Base-by-base conservation (phyloP, 2,797 vertebrate species). In the Rhabdomys pumilio region DNA sequence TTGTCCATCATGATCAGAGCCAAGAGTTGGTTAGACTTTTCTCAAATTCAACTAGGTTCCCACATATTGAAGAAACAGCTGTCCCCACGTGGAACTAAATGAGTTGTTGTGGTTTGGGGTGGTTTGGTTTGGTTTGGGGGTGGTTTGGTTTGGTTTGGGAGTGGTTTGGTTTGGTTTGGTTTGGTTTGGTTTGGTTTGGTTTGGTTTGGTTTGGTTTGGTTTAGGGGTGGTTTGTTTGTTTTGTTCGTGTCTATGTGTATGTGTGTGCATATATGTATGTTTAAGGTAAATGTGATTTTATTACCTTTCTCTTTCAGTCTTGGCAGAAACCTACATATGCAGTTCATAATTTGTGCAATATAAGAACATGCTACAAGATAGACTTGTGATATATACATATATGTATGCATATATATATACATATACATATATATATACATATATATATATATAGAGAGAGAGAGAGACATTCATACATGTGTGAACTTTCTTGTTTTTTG, bases 1-100 rank as follows among this genome's bases (percentile, higher is more conserved):
- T 98, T 98, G 99, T 99, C 98, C 98, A 99, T 99, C 99, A 99
- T 98, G 95, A 98, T 95, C 98, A 98, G 97, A 98, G 87, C 82
- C 97, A 98, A 98, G 98, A 98, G 98, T 98, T 99, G 99, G 99
- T 98, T 98, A 98, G 98, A 97, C 97, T 98, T 98, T 97, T 97
- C 96, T 98, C 97, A 96, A 92, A 96, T 94, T 97, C 97, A 96
- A 90, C 67, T 77, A 96, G 86, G 90, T 98, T 98, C 99, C 98
- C 83, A 92, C 98, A 65, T 76, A 96, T 91, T 89, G 61, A 99
- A 98, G 98, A 98, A 99, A 99, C 98, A 99, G 98, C 99, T 99
- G 99, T 98, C 98, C 98, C 97, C 96, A 89, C 96, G 98, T 98
- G 97, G 97, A 98, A 97, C 98, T 95, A 96, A 96, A 85, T 79